Evolutionary conservation across 2,797 vertebrate species (phyloP).

Genomic region (Eupleurogrammus muticus): DNA sequence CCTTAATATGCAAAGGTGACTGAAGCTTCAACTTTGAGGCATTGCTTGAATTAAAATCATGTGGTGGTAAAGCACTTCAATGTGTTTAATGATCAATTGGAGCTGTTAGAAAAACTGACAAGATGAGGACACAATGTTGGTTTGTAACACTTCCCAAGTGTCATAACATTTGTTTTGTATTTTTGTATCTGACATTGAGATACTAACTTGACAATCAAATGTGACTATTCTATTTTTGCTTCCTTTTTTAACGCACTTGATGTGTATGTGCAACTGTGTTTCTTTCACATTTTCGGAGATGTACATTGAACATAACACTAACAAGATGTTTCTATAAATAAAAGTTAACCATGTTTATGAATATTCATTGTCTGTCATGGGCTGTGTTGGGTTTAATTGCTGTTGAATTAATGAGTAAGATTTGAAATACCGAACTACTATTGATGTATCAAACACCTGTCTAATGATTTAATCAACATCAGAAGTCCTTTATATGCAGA

Average conservation of each 20-base stretch:
- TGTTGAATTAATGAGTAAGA: neutral
- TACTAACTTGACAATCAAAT: slow-evolving; percentile 6
- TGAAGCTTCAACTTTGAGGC: neutral
- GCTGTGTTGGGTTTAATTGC: neutral
- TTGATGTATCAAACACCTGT: too few relatives aligned
- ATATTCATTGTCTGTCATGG: neutral
- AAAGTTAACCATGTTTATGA: slow-evolving; percentile 29
- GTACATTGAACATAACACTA: slow-evolving; percentile 46
- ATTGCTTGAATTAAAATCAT: neutral
- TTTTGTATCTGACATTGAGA: slow-evolving; percentile 1
- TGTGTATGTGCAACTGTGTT: slow-evolving; percentile 32
- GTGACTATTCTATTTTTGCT: neutral
- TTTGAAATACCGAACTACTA: too few relatives aligned
- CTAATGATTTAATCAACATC: too few relatives aligned
- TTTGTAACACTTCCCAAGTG: neutral
- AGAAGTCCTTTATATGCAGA: too few relatives aligned
- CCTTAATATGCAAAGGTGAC: neutral
- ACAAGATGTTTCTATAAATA: slow-evolving; percentile 50
- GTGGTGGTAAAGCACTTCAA: neutral
- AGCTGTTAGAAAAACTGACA: slow-evolving; percentile 9
- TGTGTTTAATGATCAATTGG: neutral
- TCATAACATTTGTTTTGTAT: slow-evolving; percentile 16
- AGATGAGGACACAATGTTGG: neutral
- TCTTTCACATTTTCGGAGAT: slow-evolving; percentile 26
- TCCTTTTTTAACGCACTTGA: slow-evolving; percentile 27